These are phyloP conservation scores for Ephydatia muelleri DNA, from an alignment of 37 sponge, comb jelly and placozoan species.

Conservation along the genomic window DNA sequence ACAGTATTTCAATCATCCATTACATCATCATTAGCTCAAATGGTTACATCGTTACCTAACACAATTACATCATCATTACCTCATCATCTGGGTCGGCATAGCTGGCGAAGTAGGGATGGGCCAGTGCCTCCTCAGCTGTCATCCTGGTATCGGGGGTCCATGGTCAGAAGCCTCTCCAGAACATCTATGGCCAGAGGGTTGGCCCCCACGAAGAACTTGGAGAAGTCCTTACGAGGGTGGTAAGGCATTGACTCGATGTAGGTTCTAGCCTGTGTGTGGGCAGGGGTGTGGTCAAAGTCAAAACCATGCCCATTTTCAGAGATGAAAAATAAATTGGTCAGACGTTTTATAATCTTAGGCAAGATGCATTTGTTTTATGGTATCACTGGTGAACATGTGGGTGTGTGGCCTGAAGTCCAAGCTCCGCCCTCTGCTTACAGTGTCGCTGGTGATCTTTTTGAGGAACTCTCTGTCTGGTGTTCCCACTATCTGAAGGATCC, in stretches of 20 bases:
- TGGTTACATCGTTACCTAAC: background rate
- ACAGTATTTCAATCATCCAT: background rate
- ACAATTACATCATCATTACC: slow-evolving; percentile 43
- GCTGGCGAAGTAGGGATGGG: slow-evolving; percentile 83
- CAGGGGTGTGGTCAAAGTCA: too few species aligned
- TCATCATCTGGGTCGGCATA: slow-evolving; percentile 93
- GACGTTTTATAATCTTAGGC: too few species aligned
- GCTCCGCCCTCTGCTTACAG: too few species aligned
- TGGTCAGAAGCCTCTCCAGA: slow-evolving; percentile 67
- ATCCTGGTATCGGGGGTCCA: slow-evolving; percentile 76
- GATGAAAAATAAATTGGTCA: too few species aligned
- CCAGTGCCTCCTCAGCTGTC: slow-evolving; percentile 71
- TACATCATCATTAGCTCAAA: background rate
- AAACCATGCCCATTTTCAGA: too few species aligned
- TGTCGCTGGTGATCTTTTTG: slow-evolving; percentile 59
- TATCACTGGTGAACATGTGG: slow-evolving; percentile 70
- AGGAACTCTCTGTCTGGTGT: slow-evolving; percentile 89
- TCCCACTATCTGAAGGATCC: slow-evolving; percentile 91
- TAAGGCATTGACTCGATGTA: slow-evolving; percentile 78
- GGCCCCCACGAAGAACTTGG: slow-evolving; percentile 74
- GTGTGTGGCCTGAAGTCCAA: too few species aligned
- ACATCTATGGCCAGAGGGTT: slow-evolving; percentile 82
- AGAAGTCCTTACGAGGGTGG: slow-evolving; percentile 58
- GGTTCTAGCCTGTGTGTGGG: slow-evolving; percentile 55
- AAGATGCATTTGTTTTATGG: too few species aligned